Evolutionary conservation across 2,797 vertebrate genomes (phyloP), one percentile per base, ranked within the genome.

Genomic region (Salarias fasciatus): DNA sequence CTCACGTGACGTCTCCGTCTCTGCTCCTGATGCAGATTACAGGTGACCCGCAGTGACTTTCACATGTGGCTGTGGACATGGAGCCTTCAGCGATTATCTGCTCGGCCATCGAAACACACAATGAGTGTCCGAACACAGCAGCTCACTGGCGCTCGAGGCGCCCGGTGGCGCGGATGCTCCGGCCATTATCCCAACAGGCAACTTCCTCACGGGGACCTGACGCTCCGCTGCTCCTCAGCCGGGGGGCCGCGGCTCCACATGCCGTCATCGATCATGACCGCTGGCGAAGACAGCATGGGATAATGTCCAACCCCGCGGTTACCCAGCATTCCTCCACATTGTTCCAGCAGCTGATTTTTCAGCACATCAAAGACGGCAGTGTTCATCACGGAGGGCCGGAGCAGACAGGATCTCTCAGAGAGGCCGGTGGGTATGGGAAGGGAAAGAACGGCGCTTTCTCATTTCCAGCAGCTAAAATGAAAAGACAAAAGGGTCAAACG

Each of bases 331-430:
- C 64, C 67, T 15, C 29, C 36, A 9, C 72, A 82, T 88, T 89
- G 82, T 89, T 86, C 64, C 41, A 6, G 53, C 24, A 13, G 28
- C 37, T n/a, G 51, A 52, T 51, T 70, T 24, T 68, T 72, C 8
- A 62, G 48, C 41, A 79, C 73, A 80, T 89, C 85, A 90, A 85
- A 89, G 82, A 63, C 48, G 5, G n/a, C 44, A 54, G 75, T 36
- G 33, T 51, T 43, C 64, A 65, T 79, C 69, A 47, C 62, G 24
- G 30, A 15, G 3, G 37, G 37, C 38, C 60, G 48, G 56, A 63
- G 70, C 72, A 72, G 69, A 70, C 66, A 77, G 83, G 75, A 83
- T 83, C 82, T 83, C 75, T 79, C 45, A 18, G 53, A 76, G 69
- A 54, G 57, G 46, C 42, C 56, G 31, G 42, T 71, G 43, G 53